Percentiles rank a stretch among this genome's conserved stretches.
Evolutionary conservation across 2,113 vertebrate genomes (phyloP).

Genomic region (Trichechus manatus): DNA sequence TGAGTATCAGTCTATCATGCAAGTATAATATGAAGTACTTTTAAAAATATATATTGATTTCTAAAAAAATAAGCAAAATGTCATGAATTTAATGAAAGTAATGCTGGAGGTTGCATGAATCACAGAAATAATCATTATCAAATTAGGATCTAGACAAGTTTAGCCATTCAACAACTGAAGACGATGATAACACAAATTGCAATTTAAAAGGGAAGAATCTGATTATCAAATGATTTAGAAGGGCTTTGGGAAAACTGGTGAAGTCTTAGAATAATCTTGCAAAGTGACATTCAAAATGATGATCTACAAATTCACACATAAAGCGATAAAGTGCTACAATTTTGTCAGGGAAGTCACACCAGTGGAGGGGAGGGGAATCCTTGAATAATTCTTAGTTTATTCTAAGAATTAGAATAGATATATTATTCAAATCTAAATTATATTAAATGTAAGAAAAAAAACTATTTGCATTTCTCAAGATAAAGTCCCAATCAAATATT

Average conservation of each 20-base stretch:
- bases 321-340: background rate
- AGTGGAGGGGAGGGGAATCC: background rate
- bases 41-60: background rate
- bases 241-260: background rate
- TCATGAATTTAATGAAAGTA: background rate
- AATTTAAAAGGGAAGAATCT: conserved; percentile 2
- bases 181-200: background rate
- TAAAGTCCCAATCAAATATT: background rate
- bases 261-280: background rate
- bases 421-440: background rate
- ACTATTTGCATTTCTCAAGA: conserved; percentile 18
- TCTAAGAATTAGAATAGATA: background rate
- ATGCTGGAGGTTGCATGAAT: background rate
- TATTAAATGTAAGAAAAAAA: conserved; percentile 12
- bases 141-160: background rate
- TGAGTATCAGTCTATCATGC: background rate
- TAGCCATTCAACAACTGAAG: background rate
- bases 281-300: background rate
- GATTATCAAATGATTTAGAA: background rate
- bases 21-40: background rate
- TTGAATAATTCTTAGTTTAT: background rate
- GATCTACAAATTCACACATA: background rate
- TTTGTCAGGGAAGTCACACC: background rate
- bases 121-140: background rate
- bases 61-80: background rate